Evolutionary conservation across 2,113 vertebrate genomes (phyloP), one percentile per base, ranked within the genome.

Genomic region (Enhydra lutris): DNA sequence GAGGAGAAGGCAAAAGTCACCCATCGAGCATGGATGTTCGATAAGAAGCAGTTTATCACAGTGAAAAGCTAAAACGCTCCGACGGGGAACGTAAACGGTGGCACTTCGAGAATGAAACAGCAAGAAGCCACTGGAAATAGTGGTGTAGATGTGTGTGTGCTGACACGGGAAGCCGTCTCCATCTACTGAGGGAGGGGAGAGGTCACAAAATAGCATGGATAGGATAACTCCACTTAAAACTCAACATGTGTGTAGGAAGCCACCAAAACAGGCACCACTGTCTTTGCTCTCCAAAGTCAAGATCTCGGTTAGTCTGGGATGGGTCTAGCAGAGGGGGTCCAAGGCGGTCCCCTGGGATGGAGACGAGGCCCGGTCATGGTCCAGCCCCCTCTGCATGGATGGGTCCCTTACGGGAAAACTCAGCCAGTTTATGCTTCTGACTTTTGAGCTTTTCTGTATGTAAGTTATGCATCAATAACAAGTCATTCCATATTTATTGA

Each of bases 291-390:
- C 55, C 11, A 47, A 85, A 65, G 24, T 36, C 92, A 45, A 63
- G 31, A 42, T 55, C 7, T 1, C 1, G 29, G 88, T 63, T 26
- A 34, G 31, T 50, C 71, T 23, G 45, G 80, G 1, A 5, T 42
- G 39, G 73, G 74, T n/a, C 12, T 0, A 11, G 24, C 15, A 45
- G 57, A 1, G 17, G 17, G 78, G 36, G 23, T 63, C 14, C 9
- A 4, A 2, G 8, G 73, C 8, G 34, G 26, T 26, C 42, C 15
- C 21, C 9, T 4, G 1, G 76, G 65, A 39, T 13, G 47, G 7
- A 0, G 24, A 57, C 4, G 5, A 45, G 1, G 2, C 15, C 4
- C 6, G 6, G 21, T 55, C 61, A 2, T 0, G 0, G 36, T 4
- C 39, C 18, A 26, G 42, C 0, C 12, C 31, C 7, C 9, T 6